These are phyloP conservation scores for Stictocephala bisonia DNA, from an alignment of 2,888 invertebrate species.

Conservation along the genomic window DNA sequence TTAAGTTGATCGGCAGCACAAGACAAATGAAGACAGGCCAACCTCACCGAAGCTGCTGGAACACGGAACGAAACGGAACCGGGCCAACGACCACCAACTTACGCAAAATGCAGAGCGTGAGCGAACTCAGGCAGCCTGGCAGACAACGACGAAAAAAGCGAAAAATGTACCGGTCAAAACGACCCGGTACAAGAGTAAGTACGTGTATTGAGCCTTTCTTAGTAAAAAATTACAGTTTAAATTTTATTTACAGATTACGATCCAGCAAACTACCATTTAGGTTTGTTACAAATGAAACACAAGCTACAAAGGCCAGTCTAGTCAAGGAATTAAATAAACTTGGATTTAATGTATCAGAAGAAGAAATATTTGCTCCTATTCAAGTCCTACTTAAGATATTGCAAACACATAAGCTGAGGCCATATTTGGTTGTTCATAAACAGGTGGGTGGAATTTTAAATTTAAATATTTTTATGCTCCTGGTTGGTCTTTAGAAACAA, in stretches of 20 bases:
- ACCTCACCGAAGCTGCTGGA: too few species aligned
- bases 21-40: too few species aligned
- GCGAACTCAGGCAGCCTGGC: too few species aligned
- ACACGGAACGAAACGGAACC: too few species aligned
- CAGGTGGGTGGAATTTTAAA: conserved; percentile 46
- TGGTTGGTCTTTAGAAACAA: background rate
- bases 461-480: background rate
- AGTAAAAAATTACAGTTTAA: too few species aligned
- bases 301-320: conserved; percentile 47
- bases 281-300: conserved; percentile 54
- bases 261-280: conserved; percentile 51
- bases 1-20: too few species aligned
- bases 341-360: conserved; percentile 50
- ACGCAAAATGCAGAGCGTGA: too few species aligned
- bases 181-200: too few species aligned
- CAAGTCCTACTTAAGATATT: conserved; percentile 51
- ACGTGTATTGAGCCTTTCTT: too few species aligned
- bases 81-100: too few species aligned
- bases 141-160: too few species aligned
- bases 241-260: conserved; percentile 49
- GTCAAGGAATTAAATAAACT: conserved; percentile 46
- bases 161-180: too few species aligned
- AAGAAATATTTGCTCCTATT: conserved; percentile 51
- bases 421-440: conserved; percentile 51
- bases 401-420: conserved; percentile 52